Base-by-base conservation (phyloP, 2,888 invertebrate species). In the Troglohyphantes excavatus region DNA sequence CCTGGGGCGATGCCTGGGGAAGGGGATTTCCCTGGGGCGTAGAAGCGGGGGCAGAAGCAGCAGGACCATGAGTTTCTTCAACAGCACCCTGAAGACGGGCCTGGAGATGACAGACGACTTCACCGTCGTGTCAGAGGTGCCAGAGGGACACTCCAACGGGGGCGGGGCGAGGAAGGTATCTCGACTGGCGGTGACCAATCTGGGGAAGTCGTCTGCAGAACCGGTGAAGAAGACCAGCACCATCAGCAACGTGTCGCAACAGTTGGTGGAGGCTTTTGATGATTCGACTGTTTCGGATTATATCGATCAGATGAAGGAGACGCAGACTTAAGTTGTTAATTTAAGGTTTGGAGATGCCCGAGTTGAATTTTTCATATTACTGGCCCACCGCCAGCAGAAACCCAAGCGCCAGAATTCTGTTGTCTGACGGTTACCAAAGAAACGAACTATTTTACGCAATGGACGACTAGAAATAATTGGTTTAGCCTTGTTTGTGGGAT, bases 241-340 rank as follows among this genome's bases (percentile, higher is more conserved):
- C 91, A 96, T 96, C 92, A 96, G 96, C 93, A 96, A 96, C 94
- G 96, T 96, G 86, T 96, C 96, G 92, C 94, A 96, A n/a, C 95
- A 96, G 81, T 96, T 96, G 93, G 95, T 95, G 79, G 94, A 95
- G 46, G 96, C 96, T 91, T 95, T 95, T 67, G 90, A 90, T 3
- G 90, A 79, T 46, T 29, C 78, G 7, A 72, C 63, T 17, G 59
- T 90, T 23, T 79, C 78, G 1, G 87, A 88, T 33, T 90, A 75
- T 19, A 88, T 90, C 43, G 83, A 84, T 72, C 70, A 90, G 63
- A 72, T 72, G 27, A 89, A 89, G 21, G 82, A 89, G 21, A 75
- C 43, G 7, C 81, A 61, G n/a, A 63, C 67, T 11, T 82, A 59
- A 81, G n/a, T 11, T 27, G 5, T n/a, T n/a, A n/a, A n/a, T n/a